Evolutionary conservation across 2,797 vertebrate species (phyloP).

Genomic region (Bovichtus diacanthus): DNA sequence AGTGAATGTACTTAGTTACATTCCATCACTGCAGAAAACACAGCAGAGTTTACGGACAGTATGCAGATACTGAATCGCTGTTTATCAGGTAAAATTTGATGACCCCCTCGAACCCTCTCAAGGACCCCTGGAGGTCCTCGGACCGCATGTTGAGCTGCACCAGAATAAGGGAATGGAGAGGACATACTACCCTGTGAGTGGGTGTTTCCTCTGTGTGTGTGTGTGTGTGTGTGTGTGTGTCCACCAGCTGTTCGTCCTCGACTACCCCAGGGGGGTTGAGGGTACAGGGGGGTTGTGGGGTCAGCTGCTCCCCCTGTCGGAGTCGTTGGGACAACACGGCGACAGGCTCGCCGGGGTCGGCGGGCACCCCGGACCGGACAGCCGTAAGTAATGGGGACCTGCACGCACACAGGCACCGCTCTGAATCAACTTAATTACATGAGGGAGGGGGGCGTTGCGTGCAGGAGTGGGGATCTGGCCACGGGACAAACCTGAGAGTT

Average conservation of each 20-base stretch:
- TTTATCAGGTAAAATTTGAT: background rate
- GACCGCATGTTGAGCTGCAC: constrained; percentile 13
- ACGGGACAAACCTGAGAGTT: constrained; percentile 33
- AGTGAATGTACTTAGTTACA: too few relatives aligned
- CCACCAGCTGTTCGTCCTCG: constrained; percentile 74
- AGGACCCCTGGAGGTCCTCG: constrained; percentile 46
- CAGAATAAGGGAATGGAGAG: constrained; percentile 29
- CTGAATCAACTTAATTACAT: constrained; percentile 85
- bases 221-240: constrained; percentile 52
- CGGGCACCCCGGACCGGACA: constrained; percentile 65
- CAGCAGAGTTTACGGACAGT: background rate
- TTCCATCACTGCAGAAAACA: too few relatives aligned
- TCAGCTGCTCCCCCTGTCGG: constrained; percentile 73
- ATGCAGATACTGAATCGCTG: background rate
- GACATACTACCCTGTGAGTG: constrained; percentile 37
- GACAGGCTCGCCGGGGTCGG: constrained; percentile 71
- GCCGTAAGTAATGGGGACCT: constrained; percentile 81
- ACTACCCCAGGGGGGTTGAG: constrained; percentile 6
- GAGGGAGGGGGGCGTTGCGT: constrained; percentile 17
- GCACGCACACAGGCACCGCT: constrained; percentile 62
- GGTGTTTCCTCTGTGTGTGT: constrained; percentile 25
- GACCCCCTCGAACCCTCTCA: background rate
- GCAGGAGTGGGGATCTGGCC: background rate
- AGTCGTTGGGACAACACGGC: constrained; percentile 66
- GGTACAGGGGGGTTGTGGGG: constrained; percentile 34